Percentiles rank a stretch among this genome's conserved stretches.
phyloP scores from a whole-genome alignment of 2,888 invertebrate genomes.

The Aleiodes alternator region DNA sequence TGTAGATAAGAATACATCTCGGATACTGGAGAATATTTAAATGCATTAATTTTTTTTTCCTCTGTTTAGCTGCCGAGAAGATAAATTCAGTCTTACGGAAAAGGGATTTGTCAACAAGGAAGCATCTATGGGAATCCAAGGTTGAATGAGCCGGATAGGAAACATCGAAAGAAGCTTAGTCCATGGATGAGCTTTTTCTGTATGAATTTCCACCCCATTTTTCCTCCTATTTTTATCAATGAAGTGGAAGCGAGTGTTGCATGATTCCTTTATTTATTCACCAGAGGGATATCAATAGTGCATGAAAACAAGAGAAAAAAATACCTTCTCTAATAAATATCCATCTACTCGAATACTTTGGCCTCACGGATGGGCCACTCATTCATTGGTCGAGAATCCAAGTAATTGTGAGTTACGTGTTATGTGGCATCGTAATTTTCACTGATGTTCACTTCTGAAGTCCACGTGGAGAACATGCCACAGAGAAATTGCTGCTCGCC shows the following conservation, averaged over 20 bases:
- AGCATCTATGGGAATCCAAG: background rate
- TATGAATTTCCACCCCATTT: background rate
- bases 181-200: slow-evolving; percentile 9
- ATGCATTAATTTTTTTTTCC: slow-evolving; percentile 4
- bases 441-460: background rate
- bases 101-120: slow-evolving; percentile 22
- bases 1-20: slow-evolving; percentile 7
- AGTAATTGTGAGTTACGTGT: slow-evolving; percentile 56
- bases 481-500: slow-evolving; percentile 1
- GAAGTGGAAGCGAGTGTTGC: slow-evolving; percentile 38
- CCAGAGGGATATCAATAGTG: background rate
- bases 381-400: slow-evolving; percentile 51
- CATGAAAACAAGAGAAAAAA: too few species aligned
- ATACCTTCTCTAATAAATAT: background rate
- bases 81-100: slow-evolving; percentile 5
- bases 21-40: slow-evolving; percentile 8
- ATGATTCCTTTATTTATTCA: slow-evolving; percentile 58
- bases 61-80: background rate
- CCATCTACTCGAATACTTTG: too few species aligned
- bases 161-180: slow-evolving; percentile 28
- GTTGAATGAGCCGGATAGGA: slow-evolving; percentile 30
- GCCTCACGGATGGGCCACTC: background rate
- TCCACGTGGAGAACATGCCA: background rate
- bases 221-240: too few species aligned
- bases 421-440: slow-evolving; percentile 57